phyloP scores from a whole-genome alignment of 1,140 invertebrate species.

The Oreohelix idahoensis region DNA sequence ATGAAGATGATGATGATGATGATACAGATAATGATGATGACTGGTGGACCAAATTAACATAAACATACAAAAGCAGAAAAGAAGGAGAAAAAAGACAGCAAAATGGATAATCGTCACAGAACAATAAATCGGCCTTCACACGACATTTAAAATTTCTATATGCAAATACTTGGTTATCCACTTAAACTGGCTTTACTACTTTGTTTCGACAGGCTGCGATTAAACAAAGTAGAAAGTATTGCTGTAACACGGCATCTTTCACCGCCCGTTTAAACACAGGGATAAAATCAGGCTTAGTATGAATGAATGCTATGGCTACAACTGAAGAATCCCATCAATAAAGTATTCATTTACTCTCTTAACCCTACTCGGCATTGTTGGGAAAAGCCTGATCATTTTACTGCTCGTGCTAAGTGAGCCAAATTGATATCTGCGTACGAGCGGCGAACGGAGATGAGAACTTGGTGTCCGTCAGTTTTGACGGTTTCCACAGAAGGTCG shows the following conservation, averaged over 20 bases:
- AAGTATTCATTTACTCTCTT: slow-evolving; percentile 2
- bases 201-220: too few species aligned
- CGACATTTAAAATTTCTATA: too few species aligned
- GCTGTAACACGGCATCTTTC: not conserved
- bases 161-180: too few species aligned
- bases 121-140: too few species aligned
- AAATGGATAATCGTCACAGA: too few species aligned
- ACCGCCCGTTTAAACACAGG: not conserved
- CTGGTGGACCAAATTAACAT: too few species aligned
- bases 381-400: not conserved
- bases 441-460: not conserved
- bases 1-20: too few species aligned
- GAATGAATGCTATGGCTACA: not conserved
- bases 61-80: too few species aligned
- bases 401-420: not conserved
- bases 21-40: too few species aligned
- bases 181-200: too few species aligned
- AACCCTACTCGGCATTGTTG: not conserved
- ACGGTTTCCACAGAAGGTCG: not conserved
- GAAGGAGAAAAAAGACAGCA: too few species aligned
- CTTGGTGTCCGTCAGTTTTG: not conserved
- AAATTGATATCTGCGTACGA: slow-evolving; percentile 4
- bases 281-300: not conserved
- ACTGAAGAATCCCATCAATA: not conserved
- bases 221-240: too few species aligned